These are phyloP conservation scores for Lepilemur septentrionalis DNA, from an alignment of 2,797 vertebrate species.

Conservation along the genomic window DNA sequence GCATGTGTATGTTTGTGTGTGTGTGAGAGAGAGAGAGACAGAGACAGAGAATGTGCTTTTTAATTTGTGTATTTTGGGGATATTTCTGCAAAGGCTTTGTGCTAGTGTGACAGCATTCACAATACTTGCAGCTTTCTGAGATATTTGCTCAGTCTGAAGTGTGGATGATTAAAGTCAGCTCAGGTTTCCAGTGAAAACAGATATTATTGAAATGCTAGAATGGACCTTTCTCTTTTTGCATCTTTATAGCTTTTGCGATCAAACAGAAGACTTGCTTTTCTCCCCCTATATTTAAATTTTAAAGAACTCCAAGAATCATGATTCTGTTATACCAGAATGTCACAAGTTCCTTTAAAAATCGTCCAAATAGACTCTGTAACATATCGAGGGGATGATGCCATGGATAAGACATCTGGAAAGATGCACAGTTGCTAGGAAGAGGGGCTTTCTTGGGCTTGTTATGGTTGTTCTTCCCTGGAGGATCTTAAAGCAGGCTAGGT, in stretches of 20 bases:
- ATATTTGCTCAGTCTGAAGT: background rate
- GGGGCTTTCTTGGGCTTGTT: background rate
- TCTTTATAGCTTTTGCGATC: background rate
- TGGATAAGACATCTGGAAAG: background rate
- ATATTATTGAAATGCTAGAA: constrained; percentile 9
- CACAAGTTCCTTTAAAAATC: constrained; percentile 1
- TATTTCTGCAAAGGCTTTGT: background rate
- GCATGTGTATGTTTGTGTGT: background rate
- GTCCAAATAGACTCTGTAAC: background rate
- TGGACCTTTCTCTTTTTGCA: constrained; percentile 12
- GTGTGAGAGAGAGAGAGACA: background rate
- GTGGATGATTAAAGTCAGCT: constrained; percentile 19
- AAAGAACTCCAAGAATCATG: background rate
- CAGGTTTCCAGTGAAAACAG: constrained; percentile 33
- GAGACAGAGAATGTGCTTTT: background rate
- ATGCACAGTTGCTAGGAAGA: background rate
- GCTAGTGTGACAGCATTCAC: background rate
- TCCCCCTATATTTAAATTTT: constrained; percentile 32
- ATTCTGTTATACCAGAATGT: background rate
- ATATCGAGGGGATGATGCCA: background rate
- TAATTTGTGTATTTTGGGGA: background rate
- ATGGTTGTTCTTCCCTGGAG: background rate
- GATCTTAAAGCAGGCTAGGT: background rate
- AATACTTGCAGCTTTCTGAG: background rate
- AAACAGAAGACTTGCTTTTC: constrained; percentile 7